These are phyloP conservation scores for Podarcis raffonei DNA, from an alignment of 2,113 vertebrate genomes.

Conservation along the genomic window DNA sequence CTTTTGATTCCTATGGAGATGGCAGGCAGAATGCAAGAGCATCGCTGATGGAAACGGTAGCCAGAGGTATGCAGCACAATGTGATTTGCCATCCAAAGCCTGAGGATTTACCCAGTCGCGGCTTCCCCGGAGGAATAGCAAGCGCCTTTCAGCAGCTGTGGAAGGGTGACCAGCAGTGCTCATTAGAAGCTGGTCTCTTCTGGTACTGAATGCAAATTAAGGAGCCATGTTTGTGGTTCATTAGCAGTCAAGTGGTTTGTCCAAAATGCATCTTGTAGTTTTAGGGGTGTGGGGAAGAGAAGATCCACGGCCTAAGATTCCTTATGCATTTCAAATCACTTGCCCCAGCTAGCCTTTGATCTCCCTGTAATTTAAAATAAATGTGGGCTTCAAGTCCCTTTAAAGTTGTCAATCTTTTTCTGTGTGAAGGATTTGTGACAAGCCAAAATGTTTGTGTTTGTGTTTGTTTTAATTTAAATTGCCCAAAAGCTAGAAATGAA, in stretches of 20 bases:
- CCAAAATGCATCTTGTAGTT: slow-evolving; percentile 63
- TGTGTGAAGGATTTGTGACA: slow-evolving; percentile 9
- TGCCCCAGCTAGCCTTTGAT: slow-evolving; percentile 56
- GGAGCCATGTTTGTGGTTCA: slow-evolving; percentile 67
- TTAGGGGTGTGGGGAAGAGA: not conserved
- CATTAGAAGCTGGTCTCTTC: slow-evolving; percentile 63
- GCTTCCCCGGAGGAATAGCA: slow-evolving; percentile 46
- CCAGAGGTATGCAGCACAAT: slow-evolving; percentile 25
- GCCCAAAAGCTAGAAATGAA: not conserved
- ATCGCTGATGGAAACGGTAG: slow-evolving; percentile 22
- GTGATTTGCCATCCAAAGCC: slow-evolving; percentile 58
- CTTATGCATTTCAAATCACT: slow-evolving; percentile 64
- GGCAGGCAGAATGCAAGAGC: slow-evolving; percentile 44
- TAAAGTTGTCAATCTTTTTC: slow-evolving; percentile 25
- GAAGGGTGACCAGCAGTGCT: slow-evolving; percentile 61
- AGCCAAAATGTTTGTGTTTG: not conserved
- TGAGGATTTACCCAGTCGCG: slow-evolving; percentile 50
- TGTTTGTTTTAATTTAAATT: not conserved
- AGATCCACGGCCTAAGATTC: slow-evolving; percentile 47
- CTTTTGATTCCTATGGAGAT: slow-evolving; percentile 56
- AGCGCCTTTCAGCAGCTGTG: slow-evolving; percentile 50
- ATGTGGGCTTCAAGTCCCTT: slow-evolving; percentile 40
- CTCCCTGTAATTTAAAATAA: slow-evolving; percentile 42
- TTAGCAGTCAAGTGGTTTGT: slow-evolving; percentile 69
- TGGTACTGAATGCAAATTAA: slow-evolving; percentile 69